A percentile compares a stretch with the other conserved stretches of the same genome.
Conservation (phyloP, 2,888 invertebrate species). For the Octonoba sinensis region DNA sequence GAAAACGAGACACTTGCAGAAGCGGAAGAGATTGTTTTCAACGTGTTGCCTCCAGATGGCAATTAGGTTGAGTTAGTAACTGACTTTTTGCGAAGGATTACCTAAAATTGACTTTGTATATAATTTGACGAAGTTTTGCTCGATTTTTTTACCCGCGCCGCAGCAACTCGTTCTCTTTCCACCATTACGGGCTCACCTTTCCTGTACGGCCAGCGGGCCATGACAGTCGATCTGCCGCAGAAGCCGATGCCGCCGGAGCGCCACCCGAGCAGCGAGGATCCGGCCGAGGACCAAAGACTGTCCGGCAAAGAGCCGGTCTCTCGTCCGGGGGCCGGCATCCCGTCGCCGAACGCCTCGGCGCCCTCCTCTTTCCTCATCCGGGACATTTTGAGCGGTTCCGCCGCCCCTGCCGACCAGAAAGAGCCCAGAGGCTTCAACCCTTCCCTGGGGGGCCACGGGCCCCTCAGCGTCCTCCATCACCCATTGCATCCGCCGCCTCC, state of each 20-base stretch:
- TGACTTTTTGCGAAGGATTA: too few relatives aligned
- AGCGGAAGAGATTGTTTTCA: too few relatives aligned
- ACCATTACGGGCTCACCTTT: conserved; percentile 59
- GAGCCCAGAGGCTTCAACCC: conserved; percentile 40
- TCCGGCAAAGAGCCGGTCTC: background rate
- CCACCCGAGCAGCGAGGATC: conserved; percentile 47
- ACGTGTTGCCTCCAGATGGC: too few relatives aligned
- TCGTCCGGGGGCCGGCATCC: conserved; percentile 4
- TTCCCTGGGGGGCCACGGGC: conserved; percentile 25
- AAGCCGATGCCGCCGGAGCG: conserved; percentile 61
- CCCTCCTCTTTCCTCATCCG: conserved; percentile 59
- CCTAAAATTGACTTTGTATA: too few relatives aligned
- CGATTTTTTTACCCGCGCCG: too few relatives aligned
- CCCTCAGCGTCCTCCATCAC: conserved; percentile 11
- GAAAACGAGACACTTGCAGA: too few relatives aligned
- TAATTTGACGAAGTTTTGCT: too few relatives aligned
- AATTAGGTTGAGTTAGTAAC: too few relatives aligned
- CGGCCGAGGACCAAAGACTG: conserved; percentile 21
- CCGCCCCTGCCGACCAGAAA: conserved; percentile 7
- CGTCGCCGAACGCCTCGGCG: conserved; percentile 36
- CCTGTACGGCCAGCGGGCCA: conserved; percentile 60
- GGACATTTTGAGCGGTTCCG: conserved; percentile 55
- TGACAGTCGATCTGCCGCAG: conserved; percentile 61
- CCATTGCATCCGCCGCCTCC: conserved; percentile 14
- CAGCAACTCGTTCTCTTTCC: background rate